A percentile compares a stretch with the other conserved stretches of the same genome.
phyloP scores from a whole-genome alignment of 2,797 vertebrate species.

The Dermochelys coriacea region DNA sequence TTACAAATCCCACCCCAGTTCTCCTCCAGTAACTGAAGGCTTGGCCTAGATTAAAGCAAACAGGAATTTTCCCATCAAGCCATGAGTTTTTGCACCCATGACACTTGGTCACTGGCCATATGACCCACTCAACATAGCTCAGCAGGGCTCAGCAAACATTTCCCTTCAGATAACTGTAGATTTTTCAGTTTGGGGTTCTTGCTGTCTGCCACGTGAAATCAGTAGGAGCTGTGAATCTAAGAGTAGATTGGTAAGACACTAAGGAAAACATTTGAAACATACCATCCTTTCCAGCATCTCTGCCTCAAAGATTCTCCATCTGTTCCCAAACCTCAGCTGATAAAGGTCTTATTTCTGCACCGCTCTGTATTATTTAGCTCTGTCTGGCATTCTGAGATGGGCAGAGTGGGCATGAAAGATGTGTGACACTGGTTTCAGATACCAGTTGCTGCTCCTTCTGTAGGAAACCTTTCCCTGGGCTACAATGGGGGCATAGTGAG shows the following conservation, averaged over 20 bases:
- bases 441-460: background rate
- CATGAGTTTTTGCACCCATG: background rate
- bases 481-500: background rate
- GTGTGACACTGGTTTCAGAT: background rate
- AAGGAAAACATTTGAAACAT: constrained; percentile 55
- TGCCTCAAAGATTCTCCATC: constrained; percentile 58
- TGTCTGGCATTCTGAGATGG: background rate
- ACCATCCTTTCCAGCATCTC: constrained; percentile 60
- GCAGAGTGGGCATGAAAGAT: background rate
- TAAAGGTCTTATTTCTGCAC: constrained; percentile 26
- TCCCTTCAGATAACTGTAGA: background rate
- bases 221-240: background rate
- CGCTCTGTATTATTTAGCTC: background rate
- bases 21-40: background rate
- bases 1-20: background rate
- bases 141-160: background rate
- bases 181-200: background rate
- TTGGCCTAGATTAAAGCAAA: constrained; percentile 18
- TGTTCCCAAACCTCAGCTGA: constrained; percentile 47
- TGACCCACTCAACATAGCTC: background rate
- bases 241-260: constrained; percentile 59
- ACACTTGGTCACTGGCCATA: background rate
- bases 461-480: background rate
- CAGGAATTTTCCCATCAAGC: background rate
- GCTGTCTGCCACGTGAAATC: background rate